phyloP scores from a whole-genome alignment of 2,113 vertebrate genomes.

The Nycticebus coucang region DNA sequence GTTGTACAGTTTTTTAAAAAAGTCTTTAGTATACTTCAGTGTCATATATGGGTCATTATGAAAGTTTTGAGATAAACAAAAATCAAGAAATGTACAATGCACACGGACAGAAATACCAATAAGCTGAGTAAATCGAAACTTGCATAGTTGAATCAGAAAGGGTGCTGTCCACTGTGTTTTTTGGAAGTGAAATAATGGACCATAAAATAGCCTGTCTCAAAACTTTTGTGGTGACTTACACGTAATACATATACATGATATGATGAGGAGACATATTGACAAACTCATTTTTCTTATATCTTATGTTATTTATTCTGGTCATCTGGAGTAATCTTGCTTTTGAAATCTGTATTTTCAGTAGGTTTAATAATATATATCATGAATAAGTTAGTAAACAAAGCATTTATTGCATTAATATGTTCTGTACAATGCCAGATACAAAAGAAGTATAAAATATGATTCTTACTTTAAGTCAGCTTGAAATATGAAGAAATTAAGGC shows the following conservation, averaged over 20 bases:
- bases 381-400: neutral
- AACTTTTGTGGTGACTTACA: too few species aligned
- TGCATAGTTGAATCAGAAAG: too few species aligned
- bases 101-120: too few species aligned
- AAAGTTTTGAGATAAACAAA: too few species aligned
- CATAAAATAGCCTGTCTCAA: too few species aligned
- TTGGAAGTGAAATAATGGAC: too few species aligned
- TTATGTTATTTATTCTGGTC: neutral
- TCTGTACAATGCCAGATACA: neutral
- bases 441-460: constrained; percentile 21
- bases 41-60: too few species aligned
- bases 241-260: neutral
- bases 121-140: too few species aligned
- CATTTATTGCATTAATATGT: constrained; percentile 10
- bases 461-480: constrained; percentile 16
- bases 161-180: too few species aligned
- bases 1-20: neutral
- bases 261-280: neutral
- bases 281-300: neutral
- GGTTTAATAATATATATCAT: neutral
- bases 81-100: too few species aligned
- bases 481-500: neutral
- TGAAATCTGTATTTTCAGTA: neutral
- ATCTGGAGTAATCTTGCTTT: constrained; percentile 7
- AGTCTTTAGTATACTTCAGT: neutral